These are phyloP conservation scores for Serripes groenlandicus DNA, from an alignment of 2,888 invertebrate species.

Conservation along the genomic window DNA sequence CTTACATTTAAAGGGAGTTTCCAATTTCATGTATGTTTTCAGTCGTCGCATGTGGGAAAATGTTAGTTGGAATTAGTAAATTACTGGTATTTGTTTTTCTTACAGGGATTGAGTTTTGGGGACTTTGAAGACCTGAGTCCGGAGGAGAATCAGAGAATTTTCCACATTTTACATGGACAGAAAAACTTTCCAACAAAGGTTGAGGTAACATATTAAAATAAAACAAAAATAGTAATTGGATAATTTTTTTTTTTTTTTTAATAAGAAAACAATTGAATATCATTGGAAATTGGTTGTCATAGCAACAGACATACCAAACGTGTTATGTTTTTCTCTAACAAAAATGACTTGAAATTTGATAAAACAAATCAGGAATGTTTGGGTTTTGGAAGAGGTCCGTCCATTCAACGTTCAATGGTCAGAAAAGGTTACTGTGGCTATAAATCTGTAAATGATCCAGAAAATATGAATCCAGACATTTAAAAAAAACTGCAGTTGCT, in stretches of 20 bases:
- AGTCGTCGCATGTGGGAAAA: background rate
- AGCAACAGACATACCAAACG: background rate
- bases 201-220: constrained; percentile 54
- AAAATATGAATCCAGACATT: no score
- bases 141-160: constrained; percentile 70
- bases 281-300: background rate
- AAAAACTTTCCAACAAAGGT: constrained; percentile 41
- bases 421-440: no score
- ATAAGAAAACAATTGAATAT: background rate
- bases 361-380: no score
- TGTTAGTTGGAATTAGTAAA: background rate
- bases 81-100: background rate
- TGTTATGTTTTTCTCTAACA: background rate
- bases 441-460: no score
- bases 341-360: no score
- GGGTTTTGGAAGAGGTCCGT: no score
- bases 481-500: no score
- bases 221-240: background rate
- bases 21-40: background rate
- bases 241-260: background rate
- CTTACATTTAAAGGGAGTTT: background rate
- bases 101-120: constrained; percentile 75
- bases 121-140: constrained; percentile 74
- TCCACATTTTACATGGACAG: constrained; percentile 72
- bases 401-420: no score